Evolutionary conservation across 2,888 invertebrate species (phyloP).

Genomic region (Epinotia ramella): DNA sequence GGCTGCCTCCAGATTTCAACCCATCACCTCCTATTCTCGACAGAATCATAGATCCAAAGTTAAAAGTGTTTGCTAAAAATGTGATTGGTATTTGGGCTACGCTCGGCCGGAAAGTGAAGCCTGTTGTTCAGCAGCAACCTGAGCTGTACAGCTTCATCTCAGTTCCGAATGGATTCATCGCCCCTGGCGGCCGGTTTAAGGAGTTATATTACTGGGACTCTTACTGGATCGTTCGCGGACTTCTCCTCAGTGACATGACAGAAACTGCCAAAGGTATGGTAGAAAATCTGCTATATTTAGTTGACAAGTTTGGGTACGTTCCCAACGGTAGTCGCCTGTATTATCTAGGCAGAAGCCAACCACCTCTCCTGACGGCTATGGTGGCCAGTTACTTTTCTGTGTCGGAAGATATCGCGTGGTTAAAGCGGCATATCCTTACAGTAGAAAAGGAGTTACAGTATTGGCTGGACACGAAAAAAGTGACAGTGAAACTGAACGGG

Average conservation of each 20-base stretch:
- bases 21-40: constrained; percentile 87
- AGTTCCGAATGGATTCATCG: constrained; percentile 89
- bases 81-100: constrained; percentile 87
- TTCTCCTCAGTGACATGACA: constrained; percentile 92
- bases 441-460: constrained; percentile 88
- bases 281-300: constrained; percentile 90
- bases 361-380: constrained; percentile 90
- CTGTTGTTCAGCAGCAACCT: constrained; percentile 81
- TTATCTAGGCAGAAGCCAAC: constrained; percentile 89
- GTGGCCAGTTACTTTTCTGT: constrained; percentile 88
- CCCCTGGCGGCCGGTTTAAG: constrained; percentile 89
- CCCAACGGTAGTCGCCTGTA: constrained; percentile 94
- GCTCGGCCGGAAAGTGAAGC: constrained; percentile 86
- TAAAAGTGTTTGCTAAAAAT: constrained; percentile 87
- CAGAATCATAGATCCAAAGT: constrained; percentile 85
- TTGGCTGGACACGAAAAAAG: constrained; percentile 87
- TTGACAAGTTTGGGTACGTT: constrained; percentile 88
- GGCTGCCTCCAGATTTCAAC: constrained; percentile 87
- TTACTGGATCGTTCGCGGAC: constrained; percentile 93
- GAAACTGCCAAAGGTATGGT: constrained; percentile 91
- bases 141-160: constrained; percentile 88
- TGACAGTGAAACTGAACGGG: constrained; percentile 81
- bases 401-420: constrained; percentile 88
- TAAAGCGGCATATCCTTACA: constrained; percentile 83
- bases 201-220: constrained; percentile 96